phyloP scores from a whole-genome alignment of 1,140 invertebrate genomes.

The Panonychus citri region DNA sequence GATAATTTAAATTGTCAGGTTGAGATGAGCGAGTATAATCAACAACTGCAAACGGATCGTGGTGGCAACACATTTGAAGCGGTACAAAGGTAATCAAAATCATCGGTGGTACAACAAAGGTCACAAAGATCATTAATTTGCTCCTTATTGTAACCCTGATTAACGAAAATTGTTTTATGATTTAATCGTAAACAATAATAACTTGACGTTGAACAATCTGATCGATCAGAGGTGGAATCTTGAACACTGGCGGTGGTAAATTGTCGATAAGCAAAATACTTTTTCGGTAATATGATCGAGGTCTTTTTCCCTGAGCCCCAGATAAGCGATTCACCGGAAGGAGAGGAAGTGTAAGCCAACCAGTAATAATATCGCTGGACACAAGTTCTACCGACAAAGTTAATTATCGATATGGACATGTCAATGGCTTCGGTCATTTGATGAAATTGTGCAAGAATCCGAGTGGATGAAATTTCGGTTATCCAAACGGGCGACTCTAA shows the following conservation, averaged over 20 bases:
- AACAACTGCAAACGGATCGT: not conserved
- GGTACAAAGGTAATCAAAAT: not conserved
- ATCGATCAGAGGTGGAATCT: not conserved
- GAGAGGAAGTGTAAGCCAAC: not conserved
- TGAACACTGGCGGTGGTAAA: not conserved
- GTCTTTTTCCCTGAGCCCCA: not conserved
- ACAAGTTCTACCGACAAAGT: not conserved
- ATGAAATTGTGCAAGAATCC: not conserved
- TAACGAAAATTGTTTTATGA: not conserved
- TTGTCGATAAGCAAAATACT: not conserved
- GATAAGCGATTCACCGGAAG: not conserved
- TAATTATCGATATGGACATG: not conserved
- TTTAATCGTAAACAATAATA: not conserved
- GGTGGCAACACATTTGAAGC: not conserved
- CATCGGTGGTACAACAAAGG: not conserved
- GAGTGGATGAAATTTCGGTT: not conserved
- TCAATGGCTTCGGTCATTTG: not conserved
- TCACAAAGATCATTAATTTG: not conserved
- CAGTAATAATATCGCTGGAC: not conserved
- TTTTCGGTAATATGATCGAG: not conserved
- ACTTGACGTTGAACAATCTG: not conserved
- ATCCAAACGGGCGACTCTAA: not conserved
- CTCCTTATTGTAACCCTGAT: not conserved
- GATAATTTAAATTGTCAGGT: too few species aligned
- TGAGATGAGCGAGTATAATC: too few species aligned